These are phyloP conservation scores for Agyllia agylla DNA, from an alignment of 2,888 invertebrate genomes.

Conservation along the genomic window DNA sequence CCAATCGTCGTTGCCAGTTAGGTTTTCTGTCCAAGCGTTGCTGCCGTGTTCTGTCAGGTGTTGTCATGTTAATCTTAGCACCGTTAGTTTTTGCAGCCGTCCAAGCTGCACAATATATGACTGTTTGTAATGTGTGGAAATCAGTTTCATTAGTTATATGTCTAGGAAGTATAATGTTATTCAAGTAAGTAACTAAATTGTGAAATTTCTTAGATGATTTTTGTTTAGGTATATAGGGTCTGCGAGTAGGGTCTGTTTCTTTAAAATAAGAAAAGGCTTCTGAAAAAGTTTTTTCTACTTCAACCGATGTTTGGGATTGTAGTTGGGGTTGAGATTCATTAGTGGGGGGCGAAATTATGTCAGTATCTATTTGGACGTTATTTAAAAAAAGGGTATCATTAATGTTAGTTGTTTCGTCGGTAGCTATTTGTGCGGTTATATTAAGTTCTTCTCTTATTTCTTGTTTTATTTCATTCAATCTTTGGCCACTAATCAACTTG, in stretches of 20 bases:
- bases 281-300: constrained; percentile 6
- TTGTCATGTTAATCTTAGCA: not conserved
- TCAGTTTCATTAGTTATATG: constrained; percentile 6
- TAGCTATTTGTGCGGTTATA: not conserved
- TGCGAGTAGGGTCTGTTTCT: not conserved
- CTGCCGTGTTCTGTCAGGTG: no score
- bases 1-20: not conserved
- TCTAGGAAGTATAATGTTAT: constrained; percentile 15
- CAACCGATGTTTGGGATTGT: no score
- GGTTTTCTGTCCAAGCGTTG: not conserved
- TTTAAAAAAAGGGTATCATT: not conserved
- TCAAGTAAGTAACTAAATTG: not conserved
- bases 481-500: not conserved
- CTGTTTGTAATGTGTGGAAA: constrained; percentile 15
- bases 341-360: not conserved
- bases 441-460: not conserved
- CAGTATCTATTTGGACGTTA: not conserved
- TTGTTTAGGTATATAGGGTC: constrained; percentile 28
- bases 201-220: constrained; percentile 21
- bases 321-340: not conserved
- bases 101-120: constrained; percentile 26
- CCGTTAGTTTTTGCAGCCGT: constrained; percentile 22
- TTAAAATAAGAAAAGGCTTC: not conserved
- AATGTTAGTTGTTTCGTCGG: not conserved
- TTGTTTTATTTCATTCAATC: not conserved